Evolutionary conservation across 1,140 invertebrate species (phyloP).

Genomic region (Cyclargus thomasi): DNA sequence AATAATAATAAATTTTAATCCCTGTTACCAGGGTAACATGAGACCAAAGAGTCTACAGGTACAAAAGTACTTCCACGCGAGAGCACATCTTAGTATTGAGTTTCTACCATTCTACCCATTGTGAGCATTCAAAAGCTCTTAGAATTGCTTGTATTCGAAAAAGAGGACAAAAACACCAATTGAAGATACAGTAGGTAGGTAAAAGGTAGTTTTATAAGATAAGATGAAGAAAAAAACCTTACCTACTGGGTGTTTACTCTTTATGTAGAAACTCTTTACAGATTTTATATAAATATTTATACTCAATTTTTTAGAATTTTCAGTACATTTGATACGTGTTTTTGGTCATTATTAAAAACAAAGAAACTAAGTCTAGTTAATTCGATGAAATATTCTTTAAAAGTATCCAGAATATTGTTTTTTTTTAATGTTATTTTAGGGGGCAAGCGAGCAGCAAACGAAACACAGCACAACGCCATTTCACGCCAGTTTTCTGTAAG

Average conservation of each 20-base stretch:
- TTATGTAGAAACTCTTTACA: too few species aligned
- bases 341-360: too few species aligned
- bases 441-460: too few species aligned
- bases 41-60: neutral
- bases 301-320: too few species aligned
- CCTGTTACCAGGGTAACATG: constrained; percentile 12
- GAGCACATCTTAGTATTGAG: constrained; percentile 42
- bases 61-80: constrained; percentile 27
- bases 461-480: too few species aligned
- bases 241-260: neutral
- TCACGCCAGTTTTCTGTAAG: too few species aligned
- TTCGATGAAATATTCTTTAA: too few species aligned
- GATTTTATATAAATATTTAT: too few species aligned
- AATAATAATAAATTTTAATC: neutral
- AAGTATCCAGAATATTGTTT: too few species aligned
- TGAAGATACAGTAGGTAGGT: constrained; percentile 22
- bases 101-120: constrained; percentile 43
- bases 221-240: constrained; percentile 14
- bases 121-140: constrained; percentile 17
- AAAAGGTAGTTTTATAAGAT: constrained; percentile 6
- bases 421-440: too few species aligned
- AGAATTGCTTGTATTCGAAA: constrained; percentile 10
- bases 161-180: neutral
- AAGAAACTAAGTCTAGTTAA: too few species aligned
- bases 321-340: too few species aligned